Evolutionary conservation across 2,888 invertebrate species (phyloP), one percentile per base, ranked within the genome.

Genomic region (Trissonchulus latispiculum): DNA sequence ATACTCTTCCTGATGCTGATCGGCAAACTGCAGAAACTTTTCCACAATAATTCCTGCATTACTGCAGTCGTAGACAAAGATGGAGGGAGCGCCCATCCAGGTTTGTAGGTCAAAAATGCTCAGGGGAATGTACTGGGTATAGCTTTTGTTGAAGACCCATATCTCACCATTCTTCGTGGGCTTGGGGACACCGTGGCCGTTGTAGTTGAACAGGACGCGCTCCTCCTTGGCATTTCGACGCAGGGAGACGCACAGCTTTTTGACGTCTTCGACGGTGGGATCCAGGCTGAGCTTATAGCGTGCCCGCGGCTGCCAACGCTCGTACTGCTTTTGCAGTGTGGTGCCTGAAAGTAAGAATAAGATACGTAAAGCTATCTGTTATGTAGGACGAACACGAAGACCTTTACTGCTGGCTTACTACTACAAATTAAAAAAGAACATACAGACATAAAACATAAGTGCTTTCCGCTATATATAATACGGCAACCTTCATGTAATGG

Each of bases 1-100:
- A 80, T 88, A 89, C 83, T 93, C 93, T 74, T 89, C 87, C 84
- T 93, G 91, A 82, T 94, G 95, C 82, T 95, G 94, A 35, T 90
- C 90, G 1, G 94, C 94, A 86, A 93, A 95, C 78, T 90, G 89
- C 81, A 90, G 83, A 77, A 87, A 86, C 28, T 83, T 82, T 78
- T 95, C 92, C 67, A 99, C 90, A 80, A 99, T 94, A 79, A 94
- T 91, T 75, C 96, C 99, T 23, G 99, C 97, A 86, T 94, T 95
- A 73, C 95, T 95, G 86, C 97, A 99, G 85, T 99, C 99, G 85
- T 95, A 99, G 32, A 99, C 96, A 86, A 96, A 99, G 77, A 99
- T 95, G 71, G 96, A 96, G 0, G 99, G 99, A 74, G 93, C 91
- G 73, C 95, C 95, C 95, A 99, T 95, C 99, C 99, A 99, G 67